These are phyloP conservation scores for Lophius americanus DNA, from an alignment of 2,797 vertebrate species.

Conservation along the genomic window DNA sequence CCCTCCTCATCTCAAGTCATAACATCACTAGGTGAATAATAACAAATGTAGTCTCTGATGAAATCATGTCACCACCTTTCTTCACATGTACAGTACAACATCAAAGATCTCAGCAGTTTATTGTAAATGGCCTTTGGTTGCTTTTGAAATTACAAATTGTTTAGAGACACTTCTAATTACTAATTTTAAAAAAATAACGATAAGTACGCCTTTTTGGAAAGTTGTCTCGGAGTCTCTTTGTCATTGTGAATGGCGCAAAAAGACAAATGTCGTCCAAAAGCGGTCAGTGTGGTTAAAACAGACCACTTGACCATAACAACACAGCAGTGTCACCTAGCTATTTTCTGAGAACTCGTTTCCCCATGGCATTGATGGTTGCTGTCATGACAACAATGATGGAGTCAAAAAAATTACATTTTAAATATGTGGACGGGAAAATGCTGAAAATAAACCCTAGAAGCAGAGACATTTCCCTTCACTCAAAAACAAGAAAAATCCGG, in stretches of 20 bases:
- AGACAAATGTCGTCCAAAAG: conserved; percentile 10
- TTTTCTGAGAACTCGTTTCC: conserved; percentile 38
- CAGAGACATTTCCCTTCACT: conserved; percentile 9
- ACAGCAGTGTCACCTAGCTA: conserved; percentile 43
- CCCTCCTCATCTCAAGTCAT: not conserved
- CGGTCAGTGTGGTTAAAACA: conserved; percentile 24
- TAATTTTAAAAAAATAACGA: not conserved
- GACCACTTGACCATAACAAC: conserved; percentile 19
- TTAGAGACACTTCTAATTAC: not conserved
- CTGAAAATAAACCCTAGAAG: not conserved
- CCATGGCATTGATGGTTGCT: conserved; percentile 39
- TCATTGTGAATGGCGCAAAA: not conserved
- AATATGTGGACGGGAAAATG: conserved; percentile 23
- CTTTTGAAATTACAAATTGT: not conserved
- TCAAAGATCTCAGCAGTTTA: not conserved
- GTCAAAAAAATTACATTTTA: not conserved
- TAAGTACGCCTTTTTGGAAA: conserved; percentile 17
- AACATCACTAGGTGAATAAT: not conserved
- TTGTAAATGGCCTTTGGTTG: not conserved
- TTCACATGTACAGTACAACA: not conserved
- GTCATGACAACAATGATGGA: conserved; percentile 2
- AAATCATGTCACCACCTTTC: conserved; percentile 6
- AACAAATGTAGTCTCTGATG: conserved; percentile 1
- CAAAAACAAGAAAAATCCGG: conserved; percentile 15
- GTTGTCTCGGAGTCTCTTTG: not conserved